These are phyloP conservation scores for Zaprionus africanus DNA, from an alignment of 1,140 invertebrate genomes.

Conservation along the genomic window DNA sequence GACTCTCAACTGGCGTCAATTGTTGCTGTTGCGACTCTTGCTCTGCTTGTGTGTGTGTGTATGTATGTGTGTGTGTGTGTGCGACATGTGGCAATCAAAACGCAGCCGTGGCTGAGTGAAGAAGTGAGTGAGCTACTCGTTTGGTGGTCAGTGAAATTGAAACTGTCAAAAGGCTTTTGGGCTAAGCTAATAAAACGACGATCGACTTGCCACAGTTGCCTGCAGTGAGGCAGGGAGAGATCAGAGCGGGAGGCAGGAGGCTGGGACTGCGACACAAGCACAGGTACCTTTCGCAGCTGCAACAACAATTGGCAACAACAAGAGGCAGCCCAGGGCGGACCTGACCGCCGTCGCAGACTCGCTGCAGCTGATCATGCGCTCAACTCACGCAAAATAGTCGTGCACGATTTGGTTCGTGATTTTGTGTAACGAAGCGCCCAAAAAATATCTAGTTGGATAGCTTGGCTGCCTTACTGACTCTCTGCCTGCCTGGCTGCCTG, in stretches of 20 bases:
- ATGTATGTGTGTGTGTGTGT: neutral
- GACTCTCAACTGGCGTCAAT: constrained; percentile 17
- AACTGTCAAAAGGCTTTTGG: constrained; percentile 18
- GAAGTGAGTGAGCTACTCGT: neutral
- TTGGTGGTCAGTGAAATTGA: constrained; percentile 18
- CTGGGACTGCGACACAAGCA: neutral
- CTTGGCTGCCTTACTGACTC: constrained; percentile 17
- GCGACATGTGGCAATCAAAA: constrained; percentile 43
- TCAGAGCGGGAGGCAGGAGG: neutral
- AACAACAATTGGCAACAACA: constrained; percentile 10
- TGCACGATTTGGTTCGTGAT: constrained; percentile 84
- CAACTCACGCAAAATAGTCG: constrained; percentile 85
- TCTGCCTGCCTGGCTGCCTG: neutral
- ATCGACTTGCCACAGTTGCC: constrained; percentile 10
- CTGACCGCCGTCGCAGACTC: constrained; percentile 6
- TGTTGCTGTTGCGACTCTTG: constrained; percentile 18
- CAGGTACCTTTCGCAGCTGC: constrained; percentile 32
- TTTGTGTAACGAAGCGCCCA: constrained; percentile 83
- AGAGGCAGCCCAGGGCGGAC: constrained; percentile 32
- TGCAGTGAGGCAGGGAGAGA: neutral
- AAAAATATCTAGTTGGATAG: constrained; percentile 68
- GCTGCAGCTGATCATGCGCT: constrained; percentile 79
- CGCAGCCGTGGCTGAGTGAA: neutral
- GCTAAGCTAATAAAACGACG: constrained; percentile 38
- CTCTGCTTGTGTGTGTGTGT: constrained; percentile 7